phyloP scores from a whole-genome alignment of 2,888 invertebrate genomes.

The Synergus gifuensis region DNA sequence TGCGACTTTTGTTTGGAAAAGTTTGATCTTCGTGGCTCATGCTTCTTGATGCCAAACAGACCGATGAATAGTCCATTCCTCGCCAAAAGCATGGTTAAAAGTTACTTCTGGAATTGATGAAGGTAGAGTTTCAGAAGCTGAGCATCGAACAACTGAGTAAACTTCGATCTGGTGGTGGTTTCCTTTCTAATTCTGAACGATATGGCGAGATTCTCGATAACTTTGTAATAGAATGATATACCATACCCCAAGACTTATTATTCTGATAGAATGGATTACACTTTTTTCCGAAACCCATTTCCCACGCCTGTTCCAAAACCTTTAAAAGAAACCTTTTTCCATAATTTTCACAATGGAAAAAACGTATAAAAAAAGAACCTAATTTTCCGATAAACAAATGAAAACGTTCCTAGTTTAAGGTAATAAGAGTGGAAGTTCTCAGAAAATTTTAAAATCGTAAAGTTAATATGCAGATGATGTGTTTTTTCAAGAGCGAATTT shows the following conservation, averaged over 20 bases:
- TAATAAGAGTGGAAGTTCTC: not conserved
- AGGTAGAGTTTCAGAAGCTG: not conserved
- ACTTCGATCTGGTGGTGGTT: constrained; percentile 6
- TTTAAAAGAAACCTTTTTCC: no score
- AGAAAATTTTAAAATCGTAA: not conserved
- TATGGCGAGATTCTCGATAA: constrained; percentile 1
- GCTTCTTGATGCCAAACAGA: not conserved
- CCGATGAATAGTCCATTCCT: not conserved
- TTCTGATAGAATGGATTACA: not conserved
- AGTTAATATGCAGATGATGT: constrained; percentile 31
- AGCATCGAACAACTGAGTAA: constrained; percentile 30
- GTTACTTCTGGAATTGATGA: constrained; percentile 1
- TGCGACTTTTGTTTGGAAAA: constrained; percentile 1
- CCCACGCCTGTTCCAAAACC: no score
- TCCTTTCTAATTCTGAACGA: constrained; percentile 12
- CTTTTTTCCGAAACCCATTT: no score
- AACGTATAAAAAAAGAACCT: no score
- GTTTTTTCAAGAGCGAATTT: constrained; percentile 11
- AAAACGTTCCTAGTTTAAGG: no score
- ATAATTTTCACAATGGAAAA: no score
- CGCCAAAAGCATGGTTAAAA: not conserved
- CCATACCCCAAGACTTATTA: not conserved
- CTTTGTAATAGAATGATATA: constrained; percentile 1
- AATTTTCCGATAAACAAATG: no score
- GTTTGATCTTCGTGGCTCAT: not conserved